A percentile compares a stretch with the other conserved stretches of the same genome.
Evolutionary conservation across 2,113 vertebrate species (phyloP).

Genomic region (Stigmatopora argus): DNA sequence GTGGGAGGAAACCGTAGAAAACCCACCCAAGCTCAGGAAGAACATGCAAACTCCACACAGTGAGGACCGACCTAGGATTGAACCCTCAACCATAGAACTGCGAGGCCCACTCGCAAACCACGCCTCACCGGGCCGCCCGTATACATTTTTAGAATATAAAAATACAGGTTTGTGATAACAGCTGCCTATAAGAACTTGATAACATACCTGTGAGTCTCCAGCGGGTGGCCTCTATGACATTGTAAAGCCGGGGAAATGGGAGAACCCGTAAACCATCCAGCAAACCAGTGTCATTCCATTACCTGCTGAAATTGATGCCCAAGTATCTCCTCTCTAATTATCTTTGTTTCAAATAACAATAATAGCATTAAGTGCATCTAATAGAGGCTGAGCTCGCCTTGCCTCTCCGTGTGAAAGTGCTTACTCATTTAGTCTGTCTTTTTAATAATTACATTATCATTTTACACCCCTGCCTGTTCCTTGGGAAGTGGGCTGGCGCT

Average conservation of each 20-base stretch:
- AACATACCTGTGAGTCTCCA: slow-evolving; percentile 24
- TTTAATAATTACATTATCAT: slow-evolving; percentile 99
- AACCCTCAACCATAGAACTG: too few relatives aligned
- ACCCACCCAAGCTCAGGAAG: too few relatives aligned
- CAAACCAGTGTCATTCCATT: slow-evolving; percentile 51
- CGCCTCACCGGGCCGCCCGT: too few relatives aligned
- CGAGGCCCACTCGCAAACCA: too few relatives aligned
- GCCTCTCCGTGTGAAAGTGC: slow-evolving; percentile 80
- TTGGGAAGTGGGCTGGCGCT: slow-evolving; percentile 88
- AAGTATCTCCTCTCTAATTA: slow-evolving; percentile 71
- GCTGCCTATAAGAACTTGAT: not conserved
- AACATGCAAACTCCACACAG: too few relatives aligned
- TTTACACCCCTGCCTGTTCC: slow-evolving; percentile 85
- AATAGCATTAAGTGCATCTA: slow-evolving; percentile 76
- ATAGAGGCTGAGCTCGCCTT: slow-evolving; percentile 63
- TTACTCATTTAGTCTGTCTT: slow-evolving; percentile 97
- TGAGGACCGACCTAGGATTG: too few relatives aligned
- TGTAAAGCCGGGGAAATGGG: slow-evolving; percentile 50
- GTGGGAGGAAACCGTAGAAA: too few relatives aligned
- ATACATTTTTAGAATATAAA: not conserved
- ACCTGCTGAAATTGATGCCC: slow-evolving; percentile 65
- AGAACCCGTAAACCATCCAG: slow-evolving; percentile 31
- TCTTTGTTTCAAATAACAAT: slow-evolving; percentile 75
- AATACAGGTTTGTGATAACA: not conserved
- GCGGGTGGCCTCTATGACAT: slow-evolving; percentile 51